These are phyloP conservation scores for Melanostoma scalare DNA, from an alignment of 2,888 invertebrate species.

Conservation along the genomic window DNA sequence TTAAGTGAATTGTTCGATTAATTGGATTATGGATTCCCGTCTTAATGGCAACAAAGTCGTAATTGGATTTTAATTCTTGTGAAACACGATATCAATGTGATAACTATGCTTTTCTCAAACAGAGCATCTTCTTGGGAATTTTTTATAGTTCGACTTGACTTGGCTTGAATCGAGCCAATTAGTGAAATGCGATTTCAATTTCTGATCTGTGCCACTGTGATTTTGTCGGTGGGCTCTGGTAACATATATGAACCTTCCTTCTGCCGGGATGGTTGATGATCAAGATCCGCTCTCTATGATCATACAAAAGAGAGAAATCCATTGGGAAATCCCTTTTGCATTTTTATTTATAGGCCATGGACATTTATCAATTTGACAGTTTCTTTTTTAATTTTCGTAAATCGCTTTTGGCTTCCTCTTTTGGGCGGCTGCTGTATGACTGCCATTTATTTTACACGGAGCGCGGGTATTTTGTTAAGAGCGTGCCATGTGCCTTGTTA, in stretches of 20 bases:
- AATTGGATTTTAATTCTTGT: slow-evolving; percentile 71
- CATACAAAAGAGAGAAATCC: slow-evolving; percentile 24
- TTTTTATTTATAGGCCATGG: slow-evolving; percentile 60
- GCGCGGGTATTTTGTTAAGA: slow-evolving; percentile 54
- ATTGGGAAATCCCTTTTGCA: slow-evolving; percentile 48
- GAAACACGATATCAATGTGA: slow-evolving; percentile 66
- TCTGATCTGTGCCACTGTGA: slow-evolving; percentile 38
- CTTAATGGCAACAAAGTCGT: slow-evolving; percentile 59
- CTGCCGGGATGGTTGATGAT: too few relatives aligned
- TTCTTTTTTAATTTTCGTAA: slow-evolving; percentile 72
- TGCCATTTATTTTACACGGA: slow-evolving; percentile 34
- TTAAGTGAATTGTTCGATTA: slow-evolving; percentile 73
- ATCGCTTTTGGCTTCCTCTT: slow-evolving; percentile 72
- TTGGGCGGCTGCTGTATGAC: slow-evolving; percentile 32
- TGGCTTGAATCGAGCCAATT: slow-evolving; percentile 57
- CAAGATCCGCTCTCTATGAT: slow-evolving; percentile 36
- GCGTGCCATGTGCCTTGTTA: slow-evolving; percentile 73
- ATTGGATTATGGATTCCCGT: slow-evolving; percentile 70
- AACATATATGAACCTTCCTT: too few relatives aligned
- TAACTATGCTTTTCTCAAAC: slow-evolving; percentile 23
- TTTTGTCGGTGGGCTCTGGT: neutral
- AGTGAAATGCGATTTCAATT: slow-evolving; percentile 65
- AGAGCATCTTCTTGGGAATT: slow-evolving; percentile 30
- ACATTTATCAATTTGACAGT: slow-evolving; percentile 72
- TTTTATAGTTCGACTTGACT: slow-evolving; percentile 10